Conservation (phyloP, 1,140 invertebrate genomes). For the Bombus consobrinus region DNA sequence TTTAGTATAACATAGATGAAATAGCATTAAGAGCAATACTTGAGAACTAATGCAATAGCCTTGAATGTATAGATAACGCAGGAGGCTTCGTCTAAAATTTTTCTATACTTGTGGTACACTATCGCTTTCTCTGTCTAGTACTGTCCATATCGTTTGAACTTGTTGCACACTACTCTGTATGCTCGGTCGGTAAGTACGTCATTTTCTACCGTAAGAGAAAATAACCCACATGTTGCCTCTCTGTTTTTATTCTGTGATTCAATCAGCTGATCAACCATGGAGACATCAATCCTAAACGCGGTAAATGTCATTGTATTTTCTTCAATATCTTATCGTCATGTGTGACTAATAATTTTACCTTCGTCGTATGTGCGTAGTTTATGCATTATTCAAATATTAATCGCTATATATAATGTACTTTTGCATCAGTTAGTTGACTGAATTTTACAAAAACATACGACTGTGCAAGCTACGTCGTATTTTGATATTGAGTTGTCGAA, state of each 20-base stretch:
- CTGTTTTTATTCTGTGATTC: conserved; percentile 52
- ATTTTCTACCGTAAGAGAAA: neutral
- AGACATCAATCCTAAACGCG: conserved; percentile 72
- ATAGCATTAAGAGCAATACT: too few species aligned
- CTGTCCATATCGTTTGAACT: too few species aligned
- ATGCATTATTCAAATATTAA: neutral
- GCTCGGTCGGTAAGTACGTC: conserved; percentile 27
- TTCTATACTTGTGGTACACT: too few species aligned
- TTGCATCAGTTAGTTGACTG: neutral
- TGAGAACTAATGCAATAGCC: too few species aligned
- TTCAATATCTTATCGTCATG: neutral
- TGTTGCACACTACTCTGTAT: neutral
- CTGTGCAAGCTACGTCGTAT: conserved; percentile 1
- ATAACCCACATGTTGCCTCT: conserved; percentile 38
- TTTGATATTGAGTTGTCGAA: neutral
- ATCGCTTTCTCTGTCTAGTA: too few species aligned
- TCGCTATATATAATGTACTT: neutral
- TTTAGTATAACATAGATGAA: too few species aligned
- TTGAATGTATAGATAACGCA: too few species aligned
- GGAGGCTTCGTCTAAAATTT: too few species aligned
- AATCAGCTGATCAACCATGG: conserved; percentile 68
- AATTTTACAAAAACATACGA: conserved; percentile 20
- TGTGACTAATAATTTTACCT: neutral
- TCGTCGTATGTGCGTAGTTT: neutral
- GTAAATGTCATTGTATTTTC: conserved; percentile 54